These are phyloP conservation scores for Aradophagus sp. DNA, from an alignment of 1,140 invertebrate species.

Conservation along the genomic window DNA sequence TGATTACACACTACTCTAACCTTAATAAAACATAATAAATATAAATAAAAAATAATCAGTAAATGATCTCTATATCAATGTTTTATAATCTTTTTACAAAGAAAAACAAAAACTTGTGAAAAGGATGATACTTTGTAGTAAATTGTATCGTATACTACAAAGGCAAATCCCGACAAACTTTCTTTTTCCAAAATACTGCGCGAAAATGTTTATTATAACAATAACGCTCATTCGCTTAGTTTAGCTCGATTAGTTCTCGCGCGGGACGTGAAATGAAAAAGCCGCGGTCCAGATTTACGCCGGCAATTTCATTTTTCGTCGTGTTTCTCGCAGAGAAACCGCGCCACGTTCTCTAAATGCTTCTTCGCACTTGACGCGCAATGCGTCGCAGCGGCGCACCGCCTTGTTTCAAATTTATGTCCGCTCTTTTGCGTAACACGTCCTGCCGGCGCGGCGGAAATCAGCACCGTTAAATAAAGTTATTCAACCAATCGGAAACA, in stretches of 20 bases:
- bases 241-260: slow-evolving; percentile 10
- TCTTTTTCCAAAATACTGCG: too few relatives aligned
- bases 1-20: too few relatives aligned
- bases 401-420: slow-evolving; percentile 42
- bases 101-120: too few relatives aligned
- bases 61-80: too few relatives aligned
- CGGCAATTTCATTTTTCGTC: slow-evolving; percentile 47
- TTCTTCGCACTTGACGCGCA: slow-evolving; percentile 47
- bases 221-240: slow-evolving; percentile 29
- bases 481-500: slow-evolving; percentile 53
- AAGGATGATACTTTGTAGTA: too few relatives aligned
- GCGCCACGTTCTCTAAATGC: slow-evolving; percentile 37
- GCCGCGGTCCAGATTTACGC: slow-evolving; percentile 55
- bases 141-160: too few relatives aligned
- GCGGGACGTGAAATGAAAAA: slow-evolving; percentile 43
- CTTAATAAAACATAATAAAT: too few relatives aligned
- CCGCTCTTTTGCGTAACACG: slow-evolving; percentile 45
- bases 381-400: slow-evolving; percentile 36
- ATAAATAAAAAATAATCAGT: too few relatives aligned
- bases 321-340: slow-evolving; percentile 29
- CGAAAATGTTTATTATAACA: slow-evolving; percentile 35
- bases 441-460: slow-evolving; percentile 20
- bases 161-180: too few relatives aligned
- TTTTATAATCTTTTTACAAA: too few relatives aligned
- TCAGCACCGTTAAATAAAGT: slow-evolving; percentile 41